Base-by-base conservation (phyloP, 2,113 vertebrate genomes). In the Physeter macrocephalus region DNA sequence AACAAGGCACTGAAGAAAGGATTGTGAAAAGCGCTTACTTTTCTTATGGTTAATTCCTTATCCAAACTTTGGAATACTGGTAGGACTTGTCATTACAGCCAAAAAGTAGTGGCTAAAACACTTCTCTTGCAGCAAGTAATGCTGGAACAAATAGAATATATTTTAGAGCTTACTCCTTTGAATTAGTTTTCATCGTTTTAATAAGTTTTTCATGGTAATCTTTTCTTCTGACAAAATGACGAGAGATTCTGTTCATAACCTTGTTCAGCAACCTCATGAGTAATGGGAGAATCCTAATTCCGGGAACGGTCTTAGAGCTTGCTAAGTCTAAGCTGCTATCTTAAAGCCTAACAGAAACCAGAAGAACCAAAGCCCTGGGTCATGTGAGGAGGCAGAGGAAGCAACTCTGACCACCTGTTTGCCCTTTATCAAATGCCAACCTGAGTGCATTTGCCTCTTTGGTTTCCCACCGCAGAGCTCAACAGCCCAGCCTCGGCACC, bases 401-500 rank as follows among this genome's bases (percentile, higher is more conserved):
- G 74, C 21, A 15, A 39, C 21, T 93, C 75, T 75, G 71, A 62
- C 80, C 93, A 85, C 96, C 62, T 97, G 96, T 96, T 96, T 87
- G 67, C 93, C 93, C 95, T 94, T 95, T 84, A 69, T 87, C 88
- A 90, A 95, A 94, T 86, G 89, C 90, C 61, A 7, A 11, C 41
- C 92, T 93, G 91, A 94, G 93, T 83, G 29, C 81, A 59, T 52
- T 97, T 97, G 97, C 93, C 72, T 36, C 97, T 97, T 96, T 96
- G 64, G 46, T 75, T 96, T 97, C 84, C 97, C 77, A 84, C 43
- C 0, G 0, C 98, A 99, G 99, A 99, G 98, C 98, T 99, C 95
- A 99, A 98, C 98, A 99, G 99, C 94, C 99, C 99, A 4, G 98
- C 99, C 2, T 99, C 99, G 0, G 99, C 99, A 0, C 99, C 99